Evolutionary conservation across 2,888 invertebrate species (phyloP).

Genomic region (Ormia ochracea): DNA sequence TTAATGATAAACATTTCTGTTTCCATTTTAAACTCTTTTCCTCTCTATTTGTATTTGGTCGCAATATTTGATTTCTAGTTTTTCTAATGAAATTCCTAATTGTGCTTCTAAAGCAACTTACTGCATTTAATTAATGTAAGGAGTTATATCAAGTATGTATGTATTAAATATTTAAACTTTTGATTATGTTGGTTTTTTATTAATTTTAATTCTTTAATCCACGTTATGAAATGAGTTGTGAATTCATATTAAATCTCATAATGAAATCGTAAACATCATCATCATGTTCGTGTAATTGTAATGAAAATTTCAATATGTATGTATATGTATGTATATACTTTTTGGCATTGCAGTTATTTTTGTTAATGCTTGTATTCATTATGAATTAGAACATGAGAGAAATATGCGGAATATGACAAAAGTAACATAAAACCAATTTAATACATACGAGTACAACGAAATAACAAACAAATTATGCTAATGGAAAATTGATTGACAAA

Average conservation of each 20-base stretch:
- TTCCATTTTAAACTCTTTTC: not conserved
- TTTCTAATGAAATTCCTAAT: not conserved
- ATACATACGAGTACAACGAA: constrained; percentile 20
- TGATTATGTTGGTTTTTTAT: constrained; percentile 5
- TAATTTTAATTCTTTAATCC: not conserved
- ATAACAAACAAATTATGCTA: constrained; percentile 42
- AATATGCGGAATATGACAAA: not conserved
- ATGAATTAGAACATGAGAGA: constrained; percentile 18
- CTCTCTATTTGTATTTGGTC: not conserved
- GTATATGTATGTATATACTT: not conserved
- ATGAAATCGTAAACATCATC: not conserved
- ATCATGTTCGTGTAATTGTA: too few species aligned
- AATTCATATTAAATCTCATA: constrained; percentile 6
- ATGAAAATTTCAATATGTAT: too few species aligned
- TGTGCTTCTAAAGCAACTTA: not conserved
- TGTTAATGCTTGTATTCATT: not conserved
- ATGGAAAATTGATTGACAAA: constrained; percentile 14
- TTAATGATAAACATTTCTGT: too few species aligned
- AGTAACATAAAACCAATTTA: not conserved
- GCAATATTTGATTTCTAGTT: not conserved
- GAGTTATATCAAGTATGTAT: not conserved
- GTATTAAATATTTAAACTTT: not conserved
- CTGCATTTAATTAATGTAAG: not conserved
- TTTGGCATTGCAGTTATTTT: not conserved
- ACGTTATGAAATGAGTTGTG: not conserved